phyloP scores from a whole-genome alignment of 2,113 vertebrate genomes.

The Xenus cinereus region DNA sequence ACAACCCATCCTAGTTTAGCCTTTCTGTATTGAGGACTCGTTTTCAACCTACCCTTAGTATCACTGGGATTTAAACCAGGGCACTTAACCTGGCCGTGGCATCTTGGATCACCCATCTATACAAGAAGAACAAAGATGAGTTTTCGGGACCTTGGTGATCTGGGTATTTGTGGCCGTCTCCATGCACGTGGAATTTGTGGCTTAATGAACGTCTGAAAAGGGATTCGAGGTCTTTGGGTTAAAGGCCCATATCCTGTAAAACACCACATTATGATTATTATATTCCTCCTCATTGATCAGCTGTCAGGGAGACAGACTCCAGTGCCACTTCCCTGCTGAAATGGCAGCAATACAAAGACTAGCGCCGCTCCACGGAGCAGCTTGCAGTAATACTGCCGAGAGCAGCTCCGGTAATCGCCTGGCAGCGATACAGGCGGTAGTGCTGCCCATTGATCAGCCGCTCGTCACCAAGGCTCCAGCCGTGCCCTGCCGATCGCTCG shows the following conservation, averaged over 20 bases:
- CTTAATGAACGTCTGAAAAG: background rate
- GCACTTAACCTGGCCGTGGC: background rate
- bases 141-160: background rate
- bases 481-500: background rate
- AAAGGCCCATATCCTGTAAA: background rate
- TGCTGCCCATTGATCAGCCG: background rate
- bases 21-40: background rate
- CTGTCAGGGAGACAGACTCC: slow-evolving; percentile 5
- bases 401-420: background rate
- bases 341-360: background rate
- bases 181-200: rapidly evolving
- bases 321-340: background rate
- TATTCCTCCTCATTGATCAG: background rate
- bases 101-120: background rate
- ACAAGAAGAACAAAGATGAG: background rate
- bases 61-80: background rate
- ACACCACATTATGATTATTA: background rate
- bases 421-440: background rate
- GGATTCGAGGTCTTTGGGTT: background rate
- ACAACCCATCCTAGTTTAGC: background rate
- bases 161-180: background rate
- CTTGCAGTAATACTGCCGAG: background rate
- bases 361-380: background rate
- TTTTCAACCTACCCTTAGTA: background rate
- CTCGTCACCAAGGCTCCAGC: background rate